Base-by-base conservation (phyloP, 2,113 vertebrate species). In the Sinocyclocheilus maitianheensis region DNA sequence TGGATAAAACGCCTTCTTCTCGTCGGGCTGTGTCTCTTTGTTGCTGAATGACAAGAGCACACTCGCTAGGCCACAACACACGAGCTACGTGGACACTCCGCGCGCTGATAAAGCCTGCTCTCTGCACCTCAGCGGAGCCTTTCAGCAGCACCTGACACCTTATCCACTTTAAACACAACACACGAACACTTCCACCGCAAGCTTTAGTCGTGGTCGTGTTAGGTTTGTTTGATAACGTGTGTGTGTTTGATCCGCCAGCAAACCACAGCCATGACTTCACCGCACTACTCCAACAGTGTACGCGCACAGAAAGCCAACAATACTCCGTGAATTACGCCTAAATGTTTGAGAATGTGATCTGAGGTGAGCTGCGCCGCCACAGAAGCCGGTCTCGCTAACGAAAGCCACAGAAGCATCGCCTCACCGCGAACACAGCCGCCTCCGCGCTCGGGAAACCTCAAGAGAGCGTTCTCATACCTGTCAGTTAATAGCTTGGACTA, bases 311-410 rank as follows among this genome's bases (percentile, higher is more conserved):
- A 11, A 20, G 7, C 4, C 22, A 74, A 83, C 88, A 74, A 71
- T 22, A 11, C 51, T 3, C 46, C 46, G 91, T 84, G 87, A 89
- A 79, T 40, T 90, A 90, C 58, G 30, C 77, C 89, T 87, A n/a
- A 85, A 78, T 90, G 90, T 90, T 90, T 91, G 90, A 24, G 48
- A 77, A 18, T 18, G 40, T 2, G 63, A 5, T 5, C 0, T 7
- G 79, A 18, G 43, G 14, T 43, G 83, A 89, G 89, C 91, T 86
- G 95, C 93, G 95, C 93, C 93, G 94, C 94, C 94, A 92, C 94
- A 91, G 94, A 95, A 95, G 95, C 94, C 94, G 95, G 95, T 95
- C 93, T 92, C 94, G 94, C 78, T 93, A 94, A 94, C 93, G 88
- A 93, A 93, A 93, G 90, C 93, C 90, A 87, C 83, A 80, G 46